Conservation (phyloP, 2,888 invertebrate species). For the Lagria hirta region DNA sequence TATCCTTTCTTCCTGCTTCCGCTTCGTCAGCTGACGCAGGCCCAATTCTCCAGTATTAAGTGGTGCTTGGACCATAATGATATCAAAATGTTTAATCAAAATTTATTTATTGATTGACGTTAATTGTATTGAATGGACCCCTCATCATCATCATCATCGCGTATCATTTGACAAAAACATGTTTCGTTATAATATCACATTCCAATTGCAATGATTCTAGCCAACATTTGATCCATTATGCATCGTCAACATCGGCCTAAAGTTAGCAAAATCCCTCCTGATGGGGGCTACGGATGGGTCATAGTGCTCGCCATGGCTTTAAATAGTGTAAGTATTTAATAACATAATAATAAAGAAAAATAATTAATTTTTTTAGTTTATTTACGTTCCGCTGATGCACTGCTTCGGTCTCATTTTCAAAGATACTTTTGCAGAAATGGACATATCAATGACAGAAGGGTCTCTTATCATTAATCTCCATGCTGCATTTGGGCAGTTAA, state of each 20-base stretch:
- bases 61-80: too few relatives aligned
- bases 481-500: slow-evolving; percentile 66
- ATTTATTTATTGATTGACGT: too few relatives aligned
- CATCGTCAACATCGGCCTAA: slow-evolving; percentile 1
- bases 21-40: too few relatives aligned
- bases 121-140: too few relatives aligned
- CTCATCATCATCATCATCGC: too few relatives aligned
- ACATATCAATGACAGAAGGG: slow-evolving; percentile 63
- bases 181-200: too few relatives aligned
- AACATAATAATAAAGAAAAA: too few relatives aligned
- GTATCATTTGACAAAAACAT: too few relatives aligned
- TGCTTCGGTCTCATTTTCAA: slow-evolving; percentile 68
- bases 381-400: slow-evolving; percentile 46
- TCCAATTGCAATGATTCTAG: too few relatives aligned
- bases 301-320: slow-evolving; percentile 78
- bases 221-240: not conserved
- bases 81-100: too few relatives aligned
- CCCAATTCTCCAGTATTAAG: too few relatives aligned
- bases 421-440: slow-evolving; percentile 61
- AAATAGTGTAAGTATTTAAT: slow-evolving; percentile 70
- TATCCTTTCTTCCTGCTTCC: too few relatives aligned
- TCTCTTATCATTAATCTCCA: slow-evolving; percentile 68
- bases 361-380: slow-evolving; percentile 39
- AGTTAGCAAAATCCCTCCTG: slow-evolving; percentile 69
- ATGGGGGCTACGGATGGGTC: slow-evolving; percentile 87